Evolutionary conservation across 2,888 invertebrate genomes (phyloP).

Genomic region (Sturmia bella): DNA sequence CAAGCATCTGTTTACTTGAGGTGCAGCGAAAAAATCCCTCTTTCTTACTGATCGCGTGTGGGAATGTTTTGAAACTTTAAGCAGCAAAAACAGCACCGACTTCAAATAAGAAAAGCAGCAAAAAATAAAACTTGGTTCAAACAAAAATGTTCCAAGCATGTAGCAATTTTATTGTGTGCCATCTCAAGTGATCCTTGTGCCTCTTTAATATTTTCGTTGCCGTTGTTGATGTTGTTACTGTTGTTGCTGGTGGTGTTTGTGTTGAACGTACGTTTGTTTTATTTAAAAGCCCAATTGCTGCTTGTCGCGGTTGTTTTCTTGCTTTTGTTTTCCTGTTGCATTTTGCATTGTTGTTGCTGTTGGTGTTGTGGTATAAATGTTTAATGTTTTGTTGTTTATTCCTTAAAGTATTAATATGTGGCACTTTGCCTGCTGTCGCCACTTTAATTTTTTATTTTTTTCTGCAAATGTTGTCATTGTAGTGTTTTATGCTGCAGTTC

Average conservation of each 20-base stretch:
- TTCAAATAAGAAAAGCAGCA: constrained; percentile 3
- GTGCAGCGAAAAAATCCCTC: constrained; percentile 25
- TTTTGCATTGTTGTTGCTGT: constrained; percentile 19
- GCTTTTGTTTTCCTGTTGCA: constrained; percentile 6
- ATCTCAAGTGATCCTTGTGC: constrained; percentile 71
- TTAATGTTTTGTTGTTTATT: constrained; percentile 60
- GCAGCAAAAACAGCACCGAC: constrained; percentile 31
- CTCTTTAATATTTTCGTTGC: constrained; percentile 56
- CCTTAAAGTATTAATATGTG: constrained; percentile 69
- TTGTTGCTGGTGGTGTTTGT: constrained; percentile 37
- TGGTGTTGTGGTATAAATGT: constrained; percentile 39
- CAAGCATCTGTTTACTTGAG: not conserved
- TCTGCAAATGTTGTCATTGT: constrained; percentile 44
- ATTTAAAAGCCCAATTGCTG: constrained; percentile 78
- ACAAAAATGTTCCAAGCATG: constrained; percentile 49
- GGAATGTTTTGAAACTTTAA: constrained; percentile 70
- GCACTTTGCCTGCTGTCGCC: constrained; percentile 79
- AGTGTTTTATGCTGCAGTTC: constrained; percentile 50
- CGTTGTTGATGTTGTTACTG: constrained; percentile 44
- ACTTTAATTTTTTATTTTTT: constrained; percentile 59
- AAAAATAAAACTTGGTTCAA: constrained; percentile 17
- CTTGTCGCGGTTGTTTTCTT: constrained; percentile 61
- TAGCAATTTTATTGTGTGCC: constrained; percentile 69
- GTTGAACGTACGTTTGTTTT: constrained; percentile 66
- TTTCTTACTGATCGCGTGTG: constrained; percentile 72